Conservation (phyloP, 2,113 vertebrate genomes). For the Lepidothrix coronata region DNA sequence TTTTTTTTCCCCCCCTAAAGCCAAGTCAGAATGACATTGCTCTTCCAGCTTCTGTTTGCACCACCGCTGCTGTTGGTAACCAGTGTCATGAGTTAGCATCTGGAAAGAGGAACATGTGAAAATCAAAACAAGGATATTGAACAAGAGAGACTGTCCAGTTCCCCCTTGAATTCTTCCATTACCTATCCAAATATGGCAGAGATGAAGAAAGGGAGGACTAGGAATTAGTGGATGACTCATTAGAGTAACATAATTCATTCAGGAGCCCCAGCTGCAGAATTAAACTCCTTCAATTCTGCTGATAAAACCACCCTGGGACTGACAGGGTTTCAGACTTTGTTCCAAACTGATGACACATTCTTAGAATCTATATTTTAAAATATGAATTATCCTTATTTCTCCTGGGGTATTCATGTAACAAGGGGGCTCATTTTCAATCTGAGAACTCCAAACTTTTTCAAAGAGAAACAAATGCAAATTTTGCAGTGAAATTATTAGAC, state of each 20-base stretch:
- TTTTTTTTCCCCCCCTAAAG: not conserved
- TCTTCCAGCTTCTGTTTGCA: conserved; percentile 51
- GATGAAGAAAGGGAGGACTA: conserved; percentile 11
- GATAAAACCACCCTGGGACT: conserved; percentile 52
- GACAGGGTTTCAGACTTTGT: conserved; percentile 32
- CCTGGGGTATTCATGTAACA: not conserved
- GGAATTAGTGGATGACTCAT: conserved; percentile 34
- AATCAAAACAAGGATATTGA: conserved; percentile 44
- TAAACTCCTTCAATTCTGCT: conserved; percentile 41
- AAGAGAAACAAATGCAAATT: not conserved
- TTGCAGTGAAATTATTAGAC: not conserved
- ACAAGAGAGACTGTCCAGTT: conserved; percentile 37
- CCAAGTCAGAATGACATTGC: conserved; percentile 61
- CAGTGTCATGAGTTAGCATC: conserved; percentile 51
- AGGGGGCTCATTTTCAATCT: not conserved
- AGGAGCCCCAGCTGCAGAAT: conserved; percentile 37
- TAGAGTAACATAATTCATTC: conserved; percentile 10
- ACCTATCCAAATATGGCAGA: not conserved
- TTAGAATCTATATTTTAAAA: conserved; percentile 25
- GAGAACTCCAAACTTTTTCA: not conserved
- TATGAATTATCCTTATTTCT: not conserved
- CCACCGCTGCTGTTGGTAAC: conserved; percentile 38
- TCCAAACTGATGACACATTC: conserved; percentile 50
- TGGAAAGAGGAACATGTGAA: conserved; percentile 54
- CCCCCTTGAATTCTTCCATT: not conserved